Percentiles rank a stretch among this genome's conserved stretches.
phyloP scores from a whole-genome alignment of 2,113 vertebrate genomes.

The Petroica traversi region DNA sequence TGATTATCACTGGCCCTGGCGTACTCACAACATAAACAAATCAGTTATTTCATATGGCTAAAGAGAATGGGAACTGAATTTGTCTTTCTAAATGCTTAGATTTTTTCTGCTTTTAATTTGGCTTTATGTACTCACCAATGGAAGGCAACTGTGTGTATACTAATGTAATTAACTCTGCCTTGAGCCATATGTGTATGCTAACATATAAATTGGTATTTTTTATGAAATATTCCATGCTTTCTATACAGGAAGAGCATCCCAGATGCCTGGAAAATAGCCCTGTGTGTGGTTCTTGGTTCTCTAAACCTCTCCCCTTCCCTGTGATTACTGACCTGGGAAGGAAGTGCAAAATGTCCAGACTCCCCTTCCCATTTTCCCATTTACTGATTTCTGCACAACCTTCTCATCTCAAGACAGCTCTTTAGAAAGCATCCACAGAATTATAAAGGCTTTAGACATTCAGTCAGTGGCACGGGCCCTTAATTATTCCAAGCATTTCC shows the following conservation, averaged over 20 bases:
- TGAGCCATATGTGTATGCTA: not conserved
- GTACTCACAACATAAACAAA: not conserved
- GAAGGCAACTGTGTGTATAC: not conserved
- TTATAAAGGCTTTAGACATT: not conserved
- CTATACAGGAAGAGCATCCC: not conserved
- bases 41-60: not conserved
- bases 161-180: not conserved
- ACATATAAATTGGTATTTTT: not conserved
- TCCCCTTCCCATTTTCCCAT: not conserved
- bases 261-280: not conserved
- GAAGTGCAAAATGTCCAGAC: not conserved
- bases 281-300: not conserved
- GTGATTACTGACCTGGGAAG: not conserved
- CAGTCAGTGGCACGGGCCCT: not conserved
- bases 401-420: not conserved
- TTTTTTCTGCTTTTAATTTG: not conserved
- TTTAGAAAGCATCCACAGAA: not conserved
- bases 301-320: not conserved
- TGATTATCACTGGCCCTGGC: not conserved
- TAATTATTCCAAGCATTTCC: not conserved
- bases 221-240: not conserved
- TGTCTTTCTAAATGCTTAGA: not conserved
- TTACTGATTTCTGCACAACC: not conserved
- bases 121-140: not conserved
- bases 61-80: not conserved